Evolutionary conservation across 2,113 vertebrate genomes (phyloP), one percentile per base, ranked within the genome.

Genomic region (Anhinga anhinga): DNA sequence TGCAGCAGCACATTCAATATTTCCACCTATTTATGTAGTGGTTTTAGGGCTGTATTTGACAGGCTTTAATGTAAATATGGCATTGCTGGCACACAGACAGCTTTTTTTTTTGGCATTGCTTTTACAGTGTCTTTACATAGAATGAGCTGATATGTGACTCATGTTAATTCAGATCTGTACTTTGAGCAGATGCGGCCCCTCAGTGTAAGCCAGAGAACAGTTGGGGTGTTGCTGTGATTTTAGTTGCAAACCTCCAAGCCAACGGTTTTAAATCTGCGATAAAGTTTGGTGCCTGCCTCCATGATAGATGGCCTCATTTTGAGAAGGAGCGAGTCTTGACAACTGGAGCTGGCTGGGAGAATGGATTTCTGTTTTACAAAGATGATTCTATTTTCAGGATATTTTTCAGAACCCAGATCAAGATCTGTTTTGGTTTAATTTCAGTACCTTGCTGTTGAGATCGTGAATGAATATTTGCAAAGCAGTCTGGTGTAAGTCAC

Each of bases 31-130:
- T 93, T 88, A 62, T 92, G 42, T 47, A 47, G 79, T 90, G 69
- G 3, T 23, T 95, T 95, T 93, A 86, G 59, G 76, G 42, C 76
- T 96, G 13, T 80, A 55, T 92, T 93, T 97, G 88, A 93, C 88
- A 96, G 79, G 85, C 71, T 95, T 95, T 53, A 70, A 82, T 62
- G 86, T 93, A 96, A 97, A 96, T 38, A 77, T 74, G 82, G 42
- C 81, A 55, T 73, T 90, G 82, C 82, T 96, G 92, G 90, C 88
- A 92, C 71, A 90, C 38, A 6, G 5, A 45, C 42, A 81, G 87
- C 32, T 40, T 42, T 72, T 86, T 58, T 74, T 44, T 77, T 85
- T 96, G 83, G 89, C 84, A 76, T 82, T 82, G 78, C 70, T 90
- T 95, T 95, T 82, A 59, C 69, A 61, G 30, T 89, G 47, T 76